Evolutionary conservation across 2,113 vertebrate species (phyloP), one percentile per base, ranked within the genome.

Genomic region (Falcunculus frontatus): DNA sequence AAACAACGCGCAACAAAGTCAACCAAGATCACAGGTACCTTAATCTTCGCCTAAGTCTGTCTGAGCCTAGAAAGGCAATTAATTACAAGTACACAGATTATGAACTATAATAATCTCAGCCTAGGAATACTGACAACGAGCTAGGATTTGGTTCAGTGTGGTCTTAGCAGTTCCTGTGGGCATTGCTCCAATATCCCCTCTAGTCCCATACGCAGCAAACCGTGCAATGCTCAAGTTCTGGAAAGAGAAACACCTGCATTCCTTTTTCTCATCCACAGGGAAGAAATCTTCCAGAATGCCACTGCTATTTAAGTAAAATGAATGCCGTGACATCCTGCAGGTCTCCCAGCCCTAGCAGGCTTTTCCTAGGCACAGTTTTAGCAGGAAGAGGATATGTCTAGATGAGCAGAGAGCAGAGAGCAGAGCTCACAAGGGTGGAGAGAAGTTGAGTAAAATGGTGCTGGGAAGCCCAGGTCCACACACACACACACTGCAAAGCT

Each of bases 201-300:
- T 4, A 18, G 37, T 33, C 64, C 64, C 25, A 21, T 0, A 7
- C 0, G 1, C 13, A 6, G 42, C 3, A 22, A 81, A 44, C 13
- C 17, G 42, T 1, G 6, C 19, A 55, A 1, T 4, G 63, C 12
- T 16, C 60, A 21, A 81, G 6, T 15, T 92, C 18, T 60, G 11
- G 7, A 27, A 76, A 37, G 15, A 72, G 18, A 82, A 87, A 59
- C 9, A 41, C 16, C 37, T 83, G 46, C 8, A 50, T 69, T 77
- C 26, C 19, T 50, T 35, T 75, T 79, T 30, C 62, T 56, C 39
- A 69, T 17, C 29, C 42, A 85, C 7, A 56, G 21, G 26, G 23
- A 63, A 78, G 73, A 87, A 49, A 44, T 19, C 44, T 49, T 79
- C 10, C n/a, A 56, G 52, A 88, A 86, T 5, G 12, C 37, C 63